These are phyloP conservation scores for Machimus atricapillus DNA, from an alignment of 2,888 invertebrate genomes.

Conservation along the genomic window DNA sequence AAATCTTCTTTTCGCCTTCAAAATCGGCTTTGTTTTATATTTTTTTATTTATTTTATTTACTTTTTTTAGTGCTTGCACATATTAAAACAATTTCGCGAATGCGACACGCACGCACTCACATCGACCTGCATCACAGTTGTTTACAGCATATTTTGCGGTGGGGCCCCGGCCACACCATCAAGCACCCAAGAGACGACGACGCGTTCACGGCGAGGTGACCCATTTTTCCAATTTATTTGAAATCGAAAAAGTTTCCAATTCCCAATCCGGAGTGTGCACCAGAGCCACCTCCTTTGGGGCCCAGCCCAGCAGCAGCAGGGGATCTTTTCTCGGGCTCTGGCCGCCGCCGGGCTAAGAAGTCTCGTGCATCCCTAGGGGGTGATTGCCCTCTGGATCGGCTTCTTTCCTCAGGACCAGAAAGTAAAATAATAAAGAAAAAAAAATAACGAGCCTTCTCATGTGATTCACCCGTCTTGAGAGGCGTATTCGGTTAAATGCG, in stretches of 20 bases:
- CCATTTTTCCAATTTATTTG: constrained; percentile 21
- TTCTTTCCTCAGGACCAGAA: not conserved
- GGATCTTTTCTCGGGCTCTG: not conserved
- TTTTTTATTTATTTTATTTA: not conserved
- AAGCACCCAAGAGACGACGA: not conserved
- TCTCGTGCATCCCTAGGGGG: constrained; percentile 5
- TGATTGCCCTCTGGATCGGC: not conserved
- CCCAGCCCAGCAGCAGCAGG: not conserved
- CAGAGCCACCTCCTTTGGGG: not conserved
- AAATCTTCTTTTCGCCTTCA: not conserved
- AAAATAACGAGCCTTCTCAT: not conserved
- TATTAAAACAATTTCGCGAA: not conserved
- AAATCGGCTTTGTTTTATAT: not conserved
- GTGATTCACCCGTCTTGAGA: constrained; percentile 11
- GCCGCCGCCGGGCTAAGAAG: not conserved
- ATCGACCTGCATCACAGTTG: not conserved
- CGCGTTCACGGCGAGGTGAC: not conserved
- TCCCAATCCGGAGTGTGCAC: not conserved
- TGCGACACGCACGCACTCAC: constrained; percentile 28
- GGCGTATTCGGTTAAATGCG: not conserved
- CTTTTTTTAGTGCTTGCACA: not conserved
- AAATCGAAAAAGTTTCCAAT: constrained; percentile 1
- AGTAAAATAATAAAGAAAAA: not conserved
- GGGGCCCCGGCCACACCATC: constrained; percentile 14
- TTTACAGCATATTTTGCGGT: constrained; percentile 5